Conservation (phyloP, 2,113 vertebrate species). For the Limanda limanda region DNA sequence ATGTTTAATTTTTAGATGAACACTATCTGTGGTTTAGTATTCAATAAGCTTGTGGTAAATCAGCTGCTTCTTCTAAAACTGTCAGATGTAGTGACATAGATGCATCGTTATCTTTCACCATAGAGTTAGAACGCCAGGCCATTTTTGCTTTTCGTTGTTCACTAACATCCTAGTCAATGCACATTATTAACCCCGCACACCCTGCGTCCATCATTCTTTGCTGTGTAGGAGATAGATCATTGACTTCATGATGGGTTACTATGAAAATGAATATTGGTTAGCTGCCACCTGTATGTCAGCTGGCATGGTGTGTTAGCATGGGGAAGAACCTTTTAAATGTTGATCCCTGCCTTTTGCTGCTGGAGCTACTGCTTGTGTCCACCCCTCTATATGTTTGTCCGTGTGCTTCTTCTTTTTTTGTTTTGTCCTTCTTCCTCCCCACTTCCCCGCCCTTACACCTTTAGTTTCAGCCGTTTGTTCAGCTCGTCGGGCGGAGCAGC, state of each 20-base stretch:
- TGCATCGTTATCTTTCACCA: neutral
- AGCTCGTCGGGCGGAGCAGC: slow-evolving; percentile 91
- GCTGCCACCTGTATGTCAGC: slow-evolving; percentile 6
- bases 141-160: slow-evolving; percentile 59
- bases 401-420: slow-evolving; percentile 42
- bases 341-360: slow-evolving; percentile 50
- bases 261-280: neutral
- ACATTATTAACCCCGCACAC: slow-evolving; percentile 58
- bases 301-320: slow-evolving; percentile 60
- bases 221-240: neutral
- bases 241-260: neutral
- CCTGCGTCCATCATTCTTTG: slow-evolving; percentile 12
- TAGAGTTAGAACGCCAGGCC: slow-evolving; percentile 7
- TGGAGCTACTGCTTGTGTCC: slow-evolving; percentile 74
- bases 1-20: neutral
- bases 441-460: slow-evolving; percentile 65
- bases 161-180: slow-evolving; percentile 67
- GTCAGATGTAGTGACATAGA: neutral
- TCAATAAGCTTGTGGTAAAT: neutral
- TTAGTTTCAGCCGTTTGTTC: slow-evolving; percentile 98
- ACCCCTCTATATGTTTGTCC: slow-evolving; percentile 81
- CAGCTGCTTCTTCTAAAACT: neutral
- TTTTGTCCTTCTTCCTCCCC: slow-evolving; percentile 1
- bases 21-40: neutral
- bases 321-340: slow-evolving; percentile 47